Base-by-base conservation (phyloP, 2,797 vertebrate species). In the Scolopax rusticola region DNA sequence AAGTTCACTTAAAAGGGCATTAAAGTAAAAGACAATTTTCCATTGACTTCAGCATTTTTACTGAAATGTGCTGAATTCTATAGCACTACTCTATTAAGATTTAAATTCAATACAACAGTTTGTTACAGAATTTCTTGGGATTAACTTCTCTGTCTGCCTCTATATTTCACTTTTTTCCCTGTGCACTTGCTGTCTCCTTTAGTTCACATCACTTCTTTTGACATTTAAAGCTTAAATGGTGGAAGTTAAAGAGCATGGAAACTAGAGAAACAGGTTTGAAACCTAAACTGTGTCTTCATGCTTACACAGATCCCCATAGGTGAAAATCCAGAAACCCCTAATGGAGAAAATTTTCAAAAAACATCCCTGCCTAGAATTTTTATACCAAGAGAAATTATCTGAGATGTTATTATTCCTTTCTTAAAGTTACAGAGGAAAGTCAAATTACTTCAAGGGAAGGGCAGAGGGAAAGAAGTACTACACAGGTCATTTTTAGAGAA, bases 151-250 rank as follows among this genome's bases (percentile, higher is more conserved):
- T 50, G 24, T 76, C 73, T 65, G 24, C 36, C 48, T 43, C 8
- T 54, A 21, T 83, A 36, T 76, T 89, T 80, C 41, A 84, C 36
- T 71, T 84, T 93, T 90, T 81, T 51, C 73, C 69, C 60, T 33
- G 11, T 57, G 59, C 54, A 67, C 84, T 91, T 82, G 41, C 81
- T 96, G 79, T 95, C 88, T 97, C 51, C 67, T 80, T 81, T 48
- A 87, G 82, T 96, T 96, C 85, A 51, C 84, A 87, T 95, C 69
- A 95, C 53, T 83, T 86, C 69, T 96, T 97, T 94, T 86, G 96
- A 97, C 45, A 60, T 96, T 96, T 94, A 89, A 97, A 97, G 65
- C 68, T 95, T 83, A 92, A 90, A 80, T n/a, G 30, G 84, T 94
- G 90, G 85, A 93, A 94, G 63, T 71, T 94, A 97, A 97, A 97